Evolutionary conservation across 2,888 invertebrate genomes (phyloP), one percentile per base, ranked within the genome.

Genomic region (Drosophila pseudotakahashii): DNA sequence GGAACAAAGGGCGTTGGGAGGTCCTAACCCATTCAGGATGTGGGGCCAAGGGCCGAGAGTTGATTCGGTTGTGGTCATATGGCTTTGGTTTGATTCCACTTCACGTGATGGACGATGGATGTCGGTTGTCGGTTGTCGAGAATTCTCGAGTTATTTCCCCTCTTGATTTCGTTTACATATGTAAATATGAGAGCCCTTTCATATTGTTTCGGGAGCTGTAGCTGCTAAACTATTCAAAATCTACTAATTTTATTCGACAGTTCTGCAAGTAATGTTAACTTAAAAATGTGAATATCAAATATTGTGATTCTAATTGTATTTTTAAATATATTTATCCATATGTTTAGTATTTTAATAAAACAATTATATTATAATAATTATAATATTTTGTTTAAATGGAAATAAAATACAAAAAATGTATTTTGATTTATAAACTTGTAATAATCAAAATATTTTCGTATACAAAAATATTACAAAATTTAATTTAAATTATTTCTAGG

Each of bases 151-250:
- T 34, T 32, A 53, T 53, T 45, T 34, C 26, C 67, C 63, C 62
- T 32, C 47, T 30, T 41, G 54, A 26, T 54, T 67, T 67, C 39
- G 68, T 68, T 66, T 67, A 66, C 66, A 68, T 47, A 67, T 66
- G 64, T 67, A 66, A 66, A 54, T 67, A 39, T 45, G 45, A 1
- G 32, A 23, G 37, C 23, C 19, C 19, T 16, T 11, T 16, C 13
- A 30, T 37, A 37, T 36, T 13, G 41, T 36, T 23, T 26, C 6
- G 32, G 37, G 13, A 44, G 13, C 53, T 44, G 19, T 7, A 19
- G 14, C 30, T 39, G 6, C 14, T 34, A 11, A 53, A 39, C 16
- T 64, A 67, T 67, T 67, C 67, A 53, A 45, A 39, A 16, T 53
- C 13, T 14, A 48, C 32, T 45, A 59, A 58, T 47, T 30, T 59